These are phyloP conservation scores for Onthophagus sagittarius DNA, from an alignment of 2,888 invertebrate species.

Conservation along the genomic window DNA sequence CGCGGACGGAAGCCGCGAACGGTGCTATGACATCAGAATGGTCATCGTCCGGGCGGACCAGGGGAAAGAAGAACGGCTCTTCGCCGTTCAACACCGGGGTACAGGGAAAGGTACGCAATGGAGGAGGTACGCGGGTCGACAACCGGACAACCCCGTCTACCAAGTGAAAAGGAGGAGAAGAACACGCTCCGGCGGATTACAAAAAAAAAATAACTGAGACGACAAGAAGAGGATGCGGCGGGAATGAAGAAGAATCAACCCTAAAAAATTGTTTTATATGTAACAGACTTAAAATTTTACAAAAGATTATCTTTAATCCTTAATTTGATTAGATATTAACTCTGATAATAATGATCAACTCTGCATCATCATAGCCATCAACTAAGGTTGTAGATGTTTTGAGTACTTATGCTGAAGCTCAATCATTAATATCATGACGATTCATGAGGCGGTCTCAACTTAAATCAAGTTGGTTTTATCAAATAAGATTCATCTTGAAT, in stretches of 20 bases:
- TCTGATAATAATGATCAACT: too few species aligned
- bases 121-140: slow-evolving; percentile 38
- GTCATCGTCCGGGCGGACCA: slow-evolving; percentile 25
- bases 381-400: too few species aligned
- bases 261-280: background rate
- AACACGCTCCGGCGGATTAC: background rate
- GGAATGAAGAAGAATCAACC: too few species aligned
- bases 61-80: background rate
- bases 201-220: background rate
- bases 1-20: slow-evolving; percentile 2
- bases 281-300: too few species aligned
- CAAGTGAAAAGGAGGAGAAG: slow-evolving; percentile 6
- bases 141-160: slow-evolving; percentile 42
- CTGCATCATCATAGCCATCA: too few species aligned
- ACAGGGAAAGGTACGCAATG: slow-evolving; percentile 33
- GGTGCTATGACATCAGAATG: slow-evolving; percentile 29
- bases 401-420: too few species aligned
- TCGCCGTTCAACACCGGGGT: slow-evolving; percentile 25
- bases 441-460: too few species aligned
- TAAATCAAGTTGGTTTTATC: too few species aligned
- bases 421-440: too few species aligned
- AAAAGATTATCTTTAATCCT: too few species aligned
- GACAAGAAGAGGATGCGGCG: background rate
- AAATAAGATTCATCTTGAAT: too few species aligned
- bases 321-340: too few species aligned